Conservation (phyloP, 1,140 invertebrate genomes). For the Drosophila bocki region DNA sequence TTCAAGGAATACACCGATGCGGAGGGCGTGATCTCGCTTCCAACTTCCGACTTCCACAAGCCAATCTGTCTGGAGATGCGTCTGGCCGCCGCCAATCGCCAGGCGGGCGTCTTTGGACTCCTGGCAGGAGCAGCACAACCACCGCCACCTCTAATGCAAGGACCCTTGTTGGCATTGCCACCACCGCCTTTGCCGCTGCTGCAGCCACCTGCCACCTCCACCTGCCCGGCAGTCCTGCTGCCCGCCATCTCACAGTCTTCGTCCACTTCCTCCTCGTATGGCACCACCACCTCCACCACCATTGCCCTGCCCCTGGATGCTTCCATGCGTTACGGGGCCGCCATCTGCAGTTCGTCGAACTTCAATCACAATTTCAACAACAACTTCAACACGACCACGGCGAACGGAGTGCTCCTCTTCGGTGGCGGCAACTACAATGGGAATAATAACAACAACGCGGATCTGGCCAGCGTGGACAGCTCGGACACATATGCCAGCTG, state of each 20-base stretch:
- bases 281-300: conserved; percentile 80
- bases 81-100: conserved; percentile 71
- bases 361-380: conserved; percentile 86
- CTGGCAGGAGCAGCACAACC: conserved; percentile 26
- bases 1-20: conserved; percentile 95
- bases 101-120: conserved; percentile 68
- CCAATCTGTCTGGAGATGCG: conserved; percentile 92
- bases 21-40: conserved; percentile 93
- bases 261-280: conserved; percentile 81
- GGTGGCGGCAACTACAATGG: conserved; percentile 81
- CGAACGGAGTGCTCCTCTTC: conserved; percentile 58
- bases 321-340: conserved; percentile 55
- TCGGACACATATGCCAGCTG: conserved; percentile 98
- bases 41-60: conserved; percentile 91
- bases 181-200: conserved; percentile 28
- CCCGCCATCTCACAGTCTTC: conserved; percentile 76
- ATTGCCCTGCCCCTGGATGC: conserved; percentile 80
- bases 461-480: conserved; percentile 92
- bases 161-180: conserved; percentile 30
- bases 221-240: conserved; percentile 34
- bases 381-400: conserved; percentile 85
- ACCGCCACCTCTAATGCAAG: conserved; percentile 18
- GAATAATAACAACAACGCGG: conserved; percentile 87
- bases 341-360: conserved; percentile 66
- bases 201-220: not conserved